These are phyloP conservation scores for Rhagonycha fulva DNA, from an alignment of 2,888 invertebrate species.

Conservation along the genomic window DNA sequence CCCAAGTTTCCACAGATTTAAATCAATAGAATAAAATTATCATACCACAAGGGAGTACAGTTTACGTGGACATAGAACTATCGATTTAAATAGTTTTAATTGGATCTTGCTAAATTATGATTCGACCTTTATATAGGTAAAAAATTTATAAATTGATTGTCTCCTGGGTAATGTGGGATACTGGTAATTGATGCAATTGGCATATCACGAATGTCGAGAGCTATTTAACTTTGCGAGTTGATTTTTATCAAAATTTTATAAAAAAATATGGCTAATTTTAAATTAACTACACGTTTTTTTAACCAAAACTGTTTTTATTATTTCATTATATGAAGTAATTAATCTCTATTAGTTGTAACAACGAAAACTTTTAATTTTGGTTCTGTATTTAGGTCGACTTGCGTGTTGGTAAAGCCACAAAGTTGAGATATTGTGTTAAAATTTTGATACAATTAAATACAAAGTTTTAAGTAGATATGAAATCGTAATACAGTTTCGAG, in stretches of 20 bases:
- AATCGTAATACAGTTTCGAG: neutral
- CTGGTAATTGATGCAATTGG: neutral
- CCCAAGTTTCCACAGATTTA: too few relatives aligned
- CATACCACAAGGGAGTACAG: too few relatives aligned
- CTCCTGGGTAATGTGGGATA: neutral
- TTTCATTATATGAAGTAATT: neutral
- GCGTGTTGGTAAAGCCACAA: neutral
- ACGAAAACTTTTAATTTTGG: neutral
- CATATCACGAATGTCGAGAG: neutral
- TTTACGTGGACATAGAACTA: too few relatives aligned
- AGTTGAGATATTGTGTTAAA: neutral
- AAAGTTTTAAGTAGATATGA: neutral
- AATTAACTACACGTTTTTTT: neutral
- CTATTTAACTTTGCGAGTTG: neutral
- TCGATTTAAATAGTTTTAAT: too few relatives aligned
- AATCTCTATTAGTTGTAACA: neutral
- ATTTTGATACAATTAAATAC: neutral
- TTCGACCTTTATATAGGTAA: neutral
- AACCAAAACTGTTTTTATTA: neutral
- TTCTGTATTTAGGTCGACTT: neutral
- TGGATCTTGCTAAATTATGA: neutral
- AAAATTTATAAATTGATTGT: neutral
- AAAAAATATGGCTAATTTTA: neutral
- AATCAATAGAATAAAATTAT: too few relatives aligned
- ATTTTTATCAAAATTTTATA: neutral